These are phyloP conservation scores for Salvelinus fontinalis DNA, from an alignment of 2,113 vertebrate genomes.

Conservation along the genomic window DNA sequence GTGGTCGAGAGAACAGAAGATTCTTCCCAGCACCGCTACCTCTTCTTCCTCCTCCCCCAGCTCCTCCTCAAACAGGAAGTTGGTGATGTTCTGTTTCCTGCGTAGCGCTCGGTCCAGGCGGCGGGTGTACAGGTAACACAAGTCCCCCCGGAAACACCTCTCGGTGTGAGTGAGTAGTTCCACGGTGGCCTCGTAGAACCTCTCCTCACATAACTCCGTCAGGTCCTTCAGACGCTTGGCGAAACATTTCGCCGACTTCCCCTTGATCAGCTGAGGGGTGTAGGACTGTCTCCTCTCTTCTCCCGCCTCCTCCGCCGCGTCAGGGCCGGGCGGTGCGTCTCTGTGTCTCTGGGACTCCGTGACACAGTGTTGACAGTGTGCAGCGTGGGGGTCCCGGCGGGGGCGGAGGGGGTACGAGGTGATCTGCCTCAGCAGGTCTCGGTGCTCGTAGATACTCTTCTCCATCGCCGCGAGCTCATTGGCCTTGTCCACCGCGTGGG, in stretches of 20 bases:
- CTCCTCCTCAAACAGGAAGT: slow-evolving; percentile 90
- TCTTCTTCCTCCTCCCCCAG: slow-evolving; percentile 66
- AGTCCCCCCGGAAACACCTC: slow-evolving; percentile 87
- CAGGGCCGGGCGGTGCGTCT: slow-evolving; percentile 42
- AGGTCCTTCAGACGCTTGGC: slow-evolving; percentile 96
- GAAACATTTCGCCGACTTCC: slow-evolving; percentile 93
- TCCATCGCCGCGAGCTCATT: slow-evolving; percentile 95
- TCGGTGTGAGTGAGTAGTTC: slow-evolving; percentile 86
- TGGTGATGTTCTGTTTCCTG: slow-evolving; percentile 81
- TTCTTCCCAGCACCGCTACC: slow-evolving; percentile 55
- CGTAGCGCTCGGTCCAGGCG: slow-evolving; percentile 84
- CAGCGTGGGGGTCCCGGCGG: slow-evolving; percentile 68
- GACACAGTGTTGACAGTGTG: slow-evolving; percentile 61
- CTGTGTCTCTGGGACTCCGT: slow-evolving; percentile 62
- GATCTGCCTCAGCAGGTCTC: slow-evolving; percentile 91
- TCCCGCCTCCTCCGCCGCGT: slow-evolving; percentile 23
- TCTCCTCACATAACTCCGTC: slow-evolving; percentile 86
- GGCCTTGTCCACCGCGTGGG: slow-evolving; percentile 93
- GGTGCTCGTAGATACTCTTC: slow-evolving; percentile 94
- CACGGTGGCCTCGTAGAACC: slow-evolving; percentile 88
- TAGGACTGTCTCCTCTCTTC: slow-evolving; percentile 74
- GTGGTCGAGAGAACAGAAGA: slow-evolving; percentile 69
- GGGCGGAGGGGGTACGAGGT: slow-evolving; percentile 84
- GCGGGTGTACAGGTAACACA: slow-evolving; percentile 88
- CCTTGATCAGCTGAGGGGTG: slow-evolving; percentile 93